Conservation (phyloP, 2,113 vertebrate genomes). For the Pundamilia nyererei region DNA sequence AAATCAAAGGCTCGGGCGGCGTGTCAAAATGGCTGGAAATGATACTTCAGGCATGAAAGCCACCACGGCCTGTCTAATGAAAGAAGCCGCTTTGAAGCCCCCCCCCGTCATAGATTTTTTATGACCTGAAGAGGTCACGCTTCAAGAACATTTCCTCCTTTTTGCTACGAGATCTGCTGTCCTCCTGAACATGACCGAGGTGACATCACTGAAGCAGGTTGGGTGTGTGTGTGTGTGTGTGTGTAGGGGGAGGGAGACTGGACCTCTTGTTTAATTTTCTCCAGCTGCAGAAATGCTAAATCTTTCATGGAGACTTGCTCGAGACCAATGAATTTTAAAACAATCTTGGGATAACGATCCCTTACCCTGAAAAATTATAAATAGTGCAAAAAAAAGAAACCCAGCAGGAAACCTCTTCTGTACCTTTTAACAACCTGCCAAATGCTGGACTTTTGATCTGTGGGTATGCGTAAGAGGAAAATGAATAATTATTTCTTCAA, state of each 20-base stretch:
- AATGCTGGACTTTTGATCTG: constrained; percentile 45
- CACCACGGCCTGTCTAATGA: constrained; percentile 23
- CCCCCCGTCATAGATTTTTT: background rate
- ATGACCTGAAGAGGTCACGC: constrained; percentile 35
- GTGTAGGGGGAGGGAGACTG: background rate
- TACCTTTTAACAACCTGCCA: constrained; percentile 47
- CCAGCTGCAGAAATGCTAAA: constrained; percentile 43
- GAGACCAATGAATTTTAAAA: constrained; percentile 55
- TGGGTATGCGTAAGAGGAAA: constrained; percentile 20
- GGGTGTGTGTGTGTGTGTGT: background rate
- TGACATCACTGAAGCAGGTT: constrained; percentile 3
- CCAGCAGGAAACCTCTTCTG: background rate
- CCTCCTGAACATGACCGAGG: constrained; percentile 18
- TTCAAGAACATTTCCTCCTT: background rate
- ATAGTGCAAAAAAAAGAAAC: background rate
- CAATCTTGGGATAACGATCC: constrained; percentile 31
- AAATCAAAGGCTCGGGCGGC: constrained; percentile 37
- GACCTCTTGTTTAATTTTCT: constrained; percentile 20
- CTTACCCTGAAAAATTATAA: constrained; percentile 7
- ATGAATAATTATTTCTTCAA: constrained; percentile 55
- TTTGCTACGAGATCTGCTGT: background rate
- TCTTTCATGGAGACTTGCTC: constrained; percentile 44
- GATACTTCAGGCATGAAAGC: constrained; percentile 35
- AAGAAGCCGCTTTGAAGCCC: constrained; percentile 51
- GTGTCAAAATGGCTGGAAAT: constrained; percentile 25